Base-by-base conservation (phyloP, 2,888 invertebrate species). In the Timema cristinae region DNA sequence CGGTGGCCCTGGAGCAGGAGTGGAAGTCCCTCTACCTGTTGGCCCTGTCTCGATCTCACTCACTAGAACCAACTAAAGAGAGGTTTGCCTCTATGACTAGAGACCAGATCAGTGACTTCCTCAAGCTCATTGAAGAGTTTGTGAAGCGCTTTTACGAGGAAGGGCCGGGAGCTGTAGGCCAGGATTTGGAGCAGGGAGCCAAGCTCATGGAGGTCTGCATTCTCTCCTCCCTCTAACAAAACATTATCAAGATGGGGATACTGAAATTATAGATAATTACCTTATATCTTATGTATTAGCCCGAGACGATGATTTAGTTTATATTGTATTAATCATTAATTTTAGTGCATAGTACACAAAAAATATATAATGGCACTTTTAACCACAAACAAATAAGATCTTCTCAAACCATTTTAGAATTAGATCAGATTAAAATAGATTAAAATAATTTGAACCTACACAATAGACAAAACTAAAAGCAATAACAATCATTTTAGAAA, bases 31-130 rank as follows among this genome's bases (percentile, higher is more conserved):
- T 93, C 11, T 90, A 89, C 78, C 85, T 89, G 70, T 88, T 89
- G 0, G 89, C 91, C 0, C 79, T 93, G 7, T 91, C 89, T 81
- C 85, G 92, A 71, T 87, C 86, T 11, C 87, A 87, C 73, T 89
- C 90, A 2, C 81, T 93, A 54, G 90, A 91, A 78, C 88, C 90
- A 71, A 93, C 94, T n/a, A 95, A 94, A 80, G 91, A 91, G 71
- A 90, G 92, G 78, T 97, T 95, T 83, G 92, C 93, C 10, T 89
- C 91, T 79, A 85, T 95, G 78, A 95, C 93, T 52, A 86, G 90
- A 69, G 84, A 86, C 0, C 91, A 95, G 81, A 94, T 95, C 73
- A 83, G 85, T 0, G 86, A 87, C 48, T 94, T 93, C 82, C 82
- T 87, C 54, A 81, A 76, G 13, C 82, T 85, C 54, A 85, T 89